A percentile compares a stretch with the other conserved stretches of the same genome.
These are phyloP conservation scores for Volucella zonaria DNA, from an alignment of 2,888 invertebrate genomes.

Conservation along the genomic window DNA sequence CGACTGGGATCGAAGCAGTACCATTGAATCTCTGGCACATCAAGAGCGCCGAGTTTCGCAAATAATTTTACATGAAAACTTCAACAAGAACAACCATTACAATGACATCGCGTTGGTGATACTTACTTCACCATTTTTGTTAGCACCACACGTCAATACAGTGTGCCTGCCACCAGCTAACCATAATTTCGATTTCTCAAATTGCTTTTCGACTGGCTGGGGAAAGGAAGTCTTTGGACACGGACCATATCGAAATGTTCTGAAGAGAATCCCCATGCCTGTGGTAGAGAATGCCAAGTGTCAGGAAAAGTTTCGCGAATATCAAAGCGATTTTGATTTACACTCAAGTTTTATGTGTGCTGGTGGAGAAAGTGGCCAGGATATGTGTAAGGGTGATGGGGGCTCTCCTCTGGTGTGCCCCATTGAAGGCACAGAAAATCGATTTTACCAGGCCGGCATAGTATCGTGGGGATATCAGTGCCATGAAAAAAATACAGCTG, in stretches of 20 bases:
- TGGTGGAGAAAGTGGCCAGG: conserved; percentile 87
- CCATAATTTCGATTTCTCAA: conserved; percentile 79
- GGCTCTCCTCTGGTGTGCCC: conserved; percentile 90
- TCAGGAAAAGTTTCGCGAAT: conserved; percentile 83
- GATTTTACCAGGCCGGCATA: conserved; percentile 77
- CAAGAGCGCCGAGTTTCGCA: conserved; percentile 86
- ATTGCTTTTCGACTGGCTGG: conserved; percentile 79
- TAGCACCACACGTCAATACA: conserved; percentile 87
- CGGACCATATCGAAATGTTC: conserved; percentile 84
- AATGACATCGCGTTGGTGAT: conserved; percentile 90
- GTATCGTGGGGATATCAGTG: conserved; percentile 91
- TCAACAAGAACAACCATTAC: conserved; percentile 85
- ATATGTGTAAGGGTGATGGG: conserved; percentile 85
- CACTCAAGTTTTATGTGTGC: conserved; percentile 89
- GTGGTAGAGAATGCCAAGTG: conserved; percentile 84
- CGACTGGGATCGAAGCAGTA: conserved; percentile 91
- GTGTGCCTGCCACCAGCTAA: conserved; percentile 85
- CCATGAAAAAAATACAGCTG: conserved; percentile 86
- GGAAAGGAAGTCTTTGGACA: conserved; percentile 78
- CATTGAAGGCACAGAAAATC: conserved; percentile 79
- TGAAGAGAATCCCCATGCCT: conserved; percentile 88
- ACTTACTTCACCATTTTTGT: conserved; percentile 85
- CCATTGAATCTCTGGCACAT: conserved; percentile 86
- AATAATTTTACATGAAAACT: conserved; percentile 82
- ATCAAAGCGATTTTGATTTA: conserved; percentile 86